Base-by-base conservation (phyloP, 2,888 invertebrate species). In the Arge pagana region DNA sequence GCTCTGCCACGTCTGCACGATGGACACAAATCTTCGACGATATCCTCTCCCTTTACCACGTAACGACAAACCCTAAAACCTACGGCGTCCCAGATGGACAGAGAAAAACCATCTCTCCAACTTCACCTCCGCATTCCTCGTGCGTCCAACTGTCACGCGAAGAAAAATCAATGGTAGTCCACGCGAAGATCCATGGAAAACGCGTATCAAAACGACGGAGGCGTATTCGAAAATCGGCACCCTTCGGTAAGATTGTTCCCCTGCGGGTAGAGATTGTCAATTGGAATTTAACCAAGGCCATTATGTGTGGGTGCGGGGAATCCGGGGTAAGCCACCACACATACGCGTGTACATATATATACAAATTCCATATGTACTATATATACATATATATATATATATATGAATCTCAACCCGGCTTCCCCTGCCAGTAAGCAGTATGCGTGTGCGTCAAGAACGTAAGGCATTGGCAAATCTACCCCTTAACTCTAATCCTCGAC, bases 171-270 rank as follows among this genome's bases (percentile, higher is more conserved):
- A 42, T 31, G 42, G 30, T 11, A 11, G 35, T 35, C 16, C 13
- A 37, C 11, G 26, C 8, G 15, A 33, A 21, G 11, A 21, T 31
- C 23, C 33, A 35, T 30, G 18, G 23, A 42, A 19, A 42, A 42
- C 16, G 42, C 16, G 28, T n/a, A n/a, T n/a, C n/a, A n/a, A n/a
- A 30, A 21, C 19, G 45, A 33, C 10, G 13, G 16, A 45, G 23
- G 23, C 28, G 10, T 45, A 35, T 45, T 23, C 45, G 33, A 45
- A 45, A 16, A 23, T 45, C 24, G 33, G 45, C 21, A 18, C 19
- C 31, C 23, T 35, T 35, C 23, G 45, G n/a, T n/a, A 39, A 51
- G 50, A 51, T 51, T 51, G 43, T 43, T 51, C 35, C 41, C 35
- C n/a, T n/a, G 26, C 30, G n/a, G 42, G 36, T 43, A 26, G 43